Evolutionary conservation across 2,797 vertebrate species (phyloP), one percentile per base, ranked within the genome.

Genomic region (Premnoplex brunnescens): DNA sequence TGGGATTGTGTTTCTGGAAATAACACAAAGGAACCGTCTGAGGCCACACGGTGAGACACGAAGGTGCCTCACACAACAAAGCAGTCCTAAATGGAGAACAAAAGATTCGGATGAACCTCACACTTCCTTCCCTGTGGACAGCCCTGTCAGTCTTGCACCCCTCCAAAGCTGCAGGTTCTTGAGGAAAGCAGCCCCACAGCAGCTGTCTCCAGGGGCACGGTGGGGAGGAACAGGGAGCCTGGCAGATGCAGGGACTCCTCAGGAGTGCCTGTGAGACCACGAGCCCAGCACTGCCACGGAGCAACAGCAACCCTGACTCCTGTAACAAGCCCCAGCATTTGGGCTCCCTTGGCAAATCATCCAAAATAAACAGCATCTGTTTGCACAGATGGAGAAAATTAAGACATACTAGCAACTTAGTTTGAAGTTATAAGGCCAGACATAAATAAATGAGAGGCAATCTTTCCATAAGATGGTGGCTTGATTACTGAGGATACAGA

Each of bases 281-380:
- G 2, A 88, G 93, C 83, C 90, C 83, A 21, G 93, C 0, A 12
- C 80, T 36, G 86, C 60, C 77, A 74, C 2, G 1, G 82, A 92
- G 79, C 91, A 80, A 8, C 76, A 85, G 88, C 82, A 73, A 52
- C 96, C 59, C 63, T 60, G 95, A 59, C 92, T 96, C 92, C 79
- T 21, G 22, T 3, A 93, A 94, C 82, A 78, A 94, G 94, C 92
- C 92, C 92, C 87, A 56, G 91, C 93, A 94, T 92, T 51, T 32
- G 94, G 95, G 80, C 92, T 96, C 96, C 92, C 95, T 60, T 88
- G 95, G 94, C 91, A 95, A 96, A 96, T 92, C 91, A 86, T 73
- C 93, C 95, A 96, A 97, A 95, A 95, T 69, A 94, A 96, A 94
- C 95, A 97, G 94, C 96, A 97, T 90, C 95, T 97, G 96, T 92